Percentiles rank a stretch among this genome's conserved stretches.
Conservation (phyloP, 2,888 invertebrate genomes). For the Heliconius sara region DNA sequence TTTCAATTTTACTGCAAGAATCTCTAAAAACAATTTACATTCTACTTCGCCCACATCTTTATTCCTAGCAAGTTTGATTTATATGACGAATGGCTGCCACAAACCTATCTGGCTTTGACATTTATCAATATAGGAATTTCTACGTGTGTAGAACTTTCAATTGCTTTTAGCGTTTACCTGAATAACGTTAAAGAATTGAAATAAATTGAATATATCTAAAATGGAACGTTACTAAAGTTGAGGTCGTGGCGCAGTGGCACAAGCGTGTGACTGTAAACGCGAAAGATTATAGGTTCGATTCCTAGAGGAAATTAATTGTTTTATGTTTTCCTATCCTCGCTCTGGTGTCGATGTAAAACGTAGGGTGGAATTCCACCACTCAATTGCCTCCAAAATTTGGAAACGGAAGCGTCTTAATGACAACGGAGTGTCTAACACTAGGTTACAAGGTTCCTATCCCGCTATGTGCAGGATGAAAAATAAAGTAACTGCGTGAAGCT, state of each 20-base stretch:
- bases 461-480: too few relatives aligned
- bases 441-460: too few relatives aligned
- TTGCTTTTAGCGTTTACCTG: slow-evolving; percentile 4
- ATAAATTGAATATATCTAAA: background rate
- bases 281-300: background rate
- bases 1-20: background rate
- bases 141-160: slow-evolving; percentile 25
- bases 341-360: too few relatives aligned
- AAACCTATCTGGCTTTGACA: slow-evolving; percentile 20
- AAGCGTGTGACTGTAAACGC: background rate
- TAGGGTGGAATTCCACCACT: too few relatives aligned
- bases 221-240: background rate
- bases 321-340: background rate
- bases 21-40: background rate
- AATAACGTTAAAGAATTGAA: background rate
- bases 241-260: too few relatives aligned
- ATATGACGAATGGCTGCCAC: slow-evolving; percentile 23
- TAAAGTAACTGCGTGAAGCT: too few relatives aligned
- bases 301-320: background rate
- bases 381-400: too few relatives aligned
- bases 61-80: slow-evolving; percentile 8
- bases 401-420: too few relatives aligned
- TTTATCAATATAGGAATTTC: slow-evolving; percentile 24
- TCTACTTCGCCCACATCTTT: background rate
- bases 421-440: too few relatives aligned